These are phyloP conservation scores for Theonella swinhoei DNA, from an alignment of 37 sponge, comb jelly and placozoan species.

Conservation along the genomic window DNA sequence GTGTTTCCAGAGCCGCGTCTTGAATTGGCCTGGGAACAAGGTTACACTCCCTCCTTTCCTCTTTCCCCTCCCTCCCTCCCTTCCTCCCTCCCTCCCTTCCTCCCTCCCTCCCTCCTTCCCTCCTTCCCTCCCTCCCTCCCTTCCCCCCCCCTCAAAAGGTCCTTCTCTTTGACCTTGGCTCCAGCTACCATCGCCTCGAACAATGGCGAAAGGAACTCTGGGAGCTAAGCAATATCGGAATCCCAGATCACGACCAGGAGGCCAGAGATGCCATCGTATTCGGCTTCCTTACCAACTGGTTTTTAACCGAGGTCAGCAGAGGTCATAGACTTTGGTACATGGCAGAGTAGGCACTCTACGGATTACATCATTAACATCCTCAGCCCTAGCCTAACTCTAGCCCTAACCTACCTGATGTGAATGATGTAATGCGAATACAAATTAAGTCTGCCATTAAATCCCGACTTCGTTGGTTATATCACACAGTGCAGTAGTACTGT, in stretches of 20 bases:
- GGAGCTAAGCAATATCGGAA: conserved; percentile 80
- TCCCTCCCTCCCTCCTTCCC: neutral
- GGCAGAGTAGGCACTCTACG: too few species aligned
- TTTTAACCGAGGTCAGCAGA: conserved; percentile 77
- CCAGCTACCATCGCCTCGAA: conserved; percentile 66
- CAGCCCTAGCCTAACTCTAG: too few species aligned
- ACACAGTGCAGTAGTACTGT: too few species aligned
- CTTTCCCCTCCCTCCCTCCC: neutral
- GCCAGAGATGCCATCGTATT: conserved; percentile 80
- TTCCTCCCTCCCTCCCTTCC: conserved; percentile 4
- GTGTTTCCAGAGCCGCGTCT: too few species aligned
- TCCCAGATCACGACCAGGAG: conserved; percentile 84
- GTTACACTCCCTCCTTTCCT: neutral
- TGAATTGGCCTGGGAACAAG: too few species aligned
- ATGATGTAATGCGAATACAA: too few species aligned
- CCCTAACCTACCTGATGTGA: too few species aligned
- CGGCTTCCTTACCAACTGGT: conserved; percentile 89
- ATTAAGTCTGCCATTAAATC: too few species aligned
- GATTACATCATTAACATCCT: too few species aligned
- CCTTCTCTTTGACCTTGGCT: conserved; percentile 90
- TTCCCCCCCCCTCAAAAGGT: conserved; percentile 52
- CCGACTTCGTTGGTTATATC: too few species aligned
- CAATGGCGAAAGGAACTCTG: conserved; percentile 91
- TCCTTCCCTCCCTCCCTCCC: neutral
- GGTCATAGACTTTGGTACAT: too few species aligned